Evolutionary conservation across 1,140 invertebrate species (phyloP), one percentile per base, ranked within the genome.

Genomic region (Zaprionus ornatus): DNA sequence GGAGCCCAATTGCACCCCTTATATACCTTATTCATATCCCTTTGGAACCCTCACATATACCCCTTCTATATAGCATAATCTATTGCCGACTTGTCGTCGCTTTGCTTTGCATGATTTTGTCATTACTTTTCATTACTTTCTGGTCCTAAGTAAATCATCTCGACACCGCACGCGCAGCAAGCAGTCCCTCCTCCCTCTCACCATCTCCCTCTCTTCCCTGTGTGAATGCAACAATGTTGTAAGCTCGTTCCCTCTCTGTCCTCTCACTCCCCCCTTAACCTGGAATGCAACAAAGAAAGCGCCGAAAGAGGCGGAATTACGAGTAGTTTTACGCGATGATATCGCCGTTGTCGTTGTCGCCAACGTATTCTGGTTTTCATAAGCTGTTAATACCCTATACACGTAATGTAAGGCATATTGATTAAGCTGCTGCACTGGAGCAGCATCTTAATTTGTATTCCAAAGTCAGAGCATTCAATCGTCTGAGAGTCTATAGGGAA

Each of bases 121-220:
- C 80, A 81, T 88, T 84, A 88, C 45, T 84, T 88, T 81, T 55
- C 71, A 79, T 90, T 78, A 88, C 57, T 19, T 55, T 37, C 64
- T 71, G 66, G 40, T 50, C 42, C 45, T 54, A 63, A 75, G 48
- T 70, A 42, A 65, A 69, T 78, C 76, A 75, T 61, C 50, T 40
- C 32, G 37, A 37, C 65, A n/a, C 59, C 45, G 25, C 77, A 77
- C 56, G 27, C 65, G 52, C 65, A 56, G 60, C 32, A 23, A 15
- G 55, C 55, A 21, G 37, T 17, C 21, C 48, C 29, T 0, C 32
- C n/a, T 54, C 23, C 29, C 55, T 55, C 17, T 21, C 29, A 17
- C 29, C 13, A 35, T 25, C 32, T 19, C 29, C 17, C 23, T 7
- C 32, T 21, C 29, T 62, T 12, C 65, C 9, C 25, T 42, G 12